These are phyloP conservation scores for Etheostoma perlongum DNA, from an alignment of 2,797 vertebrate genomes.

Conservation along the genomic window DNA sequence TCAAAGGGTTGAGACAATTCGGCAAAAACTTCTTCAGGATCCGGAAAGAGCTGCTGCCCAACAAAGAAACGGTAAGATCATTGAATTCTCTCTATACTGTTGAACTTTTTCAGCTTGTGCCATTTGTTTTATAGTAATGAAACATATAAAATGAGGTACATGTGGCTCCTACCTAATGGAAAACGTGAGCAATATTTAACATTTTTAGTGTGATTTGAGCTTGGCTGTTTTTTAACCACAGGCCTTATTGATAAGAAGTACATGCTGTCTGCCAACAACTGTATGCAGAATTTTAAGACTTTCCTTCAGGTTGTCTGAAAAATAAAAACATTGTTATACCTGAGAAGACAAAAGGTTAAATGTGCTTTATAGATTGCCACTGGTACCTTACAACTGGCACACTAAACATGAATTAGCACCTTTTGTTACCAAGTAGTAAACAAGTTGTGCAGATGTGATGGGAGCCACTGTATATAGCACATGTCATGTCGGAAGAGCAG, in stretches of 20 bases:
- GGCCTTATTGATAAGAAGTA: constrained; percentile 61
- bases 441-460: constrained; percentile 60
- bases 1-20: constrained; percentile 98
- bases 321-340: constrained; percentile 29
- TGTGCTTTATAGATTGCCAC: constrained; percentile 26
- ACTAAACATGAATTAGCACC: constrained; percentile 62
- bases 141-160: constrained; percentile 15
- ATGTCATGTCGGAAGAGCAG: constrained; percentile 34
- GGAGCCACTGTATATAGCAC: constrained; percentile 39
- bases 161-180: constrained; percentile 42
- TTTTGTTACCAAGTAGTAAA: constrained; percentile 55
- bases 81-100: constrained; percentile 33
- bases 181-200: constrained; percentile 21
- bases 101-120: constrained; percentile 17
- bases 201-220: constrained; percentile 36
- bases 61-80: constrained; percentile 96
- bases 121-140: constrained; percentile 30
- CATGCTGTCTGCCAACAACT: constrained; percentile 40
- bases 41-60: constrained; percentile 98
- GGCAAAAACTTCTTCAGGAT: constrained; percentile 99
- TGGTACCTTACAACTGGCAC: constrained; percentile 35
- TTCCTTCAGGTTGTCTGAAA: constrained; percentile 18
- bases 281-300: constrained; percentile 42
- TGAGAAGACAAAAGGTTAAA: constrained; percentile 19
- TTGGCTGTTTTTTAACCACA: constrained; percentile 29